A percentile compares a stretch with the other conserved stretches of the same genome.
phyloP scores from a whole-genome alignment of 2,113 vertebrate genomes.

The Gavia stellata region DNA sequence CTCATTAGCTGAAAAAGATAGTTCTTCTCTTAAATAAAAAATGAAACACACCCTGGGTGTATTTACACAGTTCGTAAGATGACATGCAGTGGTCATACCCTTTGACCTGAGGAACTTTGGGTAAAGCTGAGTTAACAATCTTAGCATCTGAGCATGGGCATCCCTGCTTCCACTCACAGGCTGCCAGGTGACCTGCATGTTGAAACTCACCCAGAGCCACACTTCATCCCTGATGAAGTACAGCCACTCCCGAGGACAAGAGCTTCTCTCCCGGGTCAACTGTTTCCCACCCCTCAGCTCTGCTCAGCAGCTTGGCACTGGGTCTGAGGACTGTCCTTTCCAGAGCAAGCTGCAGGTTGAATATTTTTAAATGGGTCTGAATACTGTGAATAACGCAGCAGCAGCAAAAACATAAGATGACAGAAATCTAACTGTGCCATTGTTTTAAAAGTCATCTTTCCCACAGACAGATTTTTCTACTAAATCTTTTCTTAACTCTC shows the following conservation, averaged over 20 bases:
- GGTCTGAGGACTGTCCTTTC: rapidly evolving
- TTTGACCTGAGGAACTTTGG: neutral
- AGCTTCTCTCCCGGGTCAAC: neutral
- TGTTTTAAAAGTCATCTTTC: neutral
- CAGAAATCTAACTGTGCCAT: neutral
- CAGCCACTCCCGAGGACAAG: neutral
- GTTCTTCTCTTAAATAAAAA: neutral
- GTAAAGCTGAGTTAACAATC: neutral
- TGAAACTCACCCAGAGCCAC: neutral
- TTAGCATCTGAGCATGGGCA: neutral
- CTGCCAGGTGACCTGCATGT: neutral
- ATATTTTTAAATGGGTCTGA: neutral
- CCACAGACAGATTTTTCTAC: neutral
- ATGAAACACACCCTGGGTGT: neutral
- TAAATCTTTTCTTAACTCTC: neutral
- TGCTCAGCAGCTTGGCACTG: neutral
- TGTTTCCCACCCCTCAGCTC: neutral
- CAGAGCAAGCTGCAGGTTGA: neutral
- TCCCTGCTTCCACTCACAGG: neutral
- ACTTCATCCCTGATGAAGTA: neutral
- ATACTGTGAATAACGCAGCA: neutral
- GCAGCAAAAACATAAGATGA: neutral
- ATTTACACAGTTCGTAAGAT: neutral
- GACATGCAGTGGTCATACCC: neutral
- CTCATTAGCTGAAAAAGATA: neutral